Conservation (phyloP, 2,797 vertebrate genomes). For the Mormyrus hasselquistii region DNA sequence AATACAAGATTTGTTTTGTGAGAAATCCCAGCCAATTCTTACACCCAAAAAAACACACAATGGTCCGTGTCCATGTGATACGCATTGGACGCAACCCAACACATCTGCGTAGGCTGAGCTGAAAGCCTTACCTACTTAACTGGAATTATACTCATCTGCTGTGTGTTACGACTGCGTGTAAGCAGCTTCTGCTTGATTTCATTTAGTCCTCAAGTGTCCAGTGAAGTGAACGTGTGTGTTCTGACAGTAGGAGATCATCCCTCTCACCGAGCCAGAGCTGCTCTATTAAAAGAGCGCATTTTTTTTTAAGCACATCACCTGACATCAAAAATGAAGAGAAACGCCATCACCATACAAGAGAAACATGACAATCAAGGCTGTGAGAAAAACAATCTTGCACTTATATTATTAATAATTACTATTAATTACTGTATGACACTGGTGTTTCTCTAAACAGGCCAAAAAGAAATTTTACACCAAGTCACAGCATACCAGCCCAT, state of each 20-base stretch:
- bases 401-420: background rate
- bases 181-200: background rate
- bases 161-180: background rate
- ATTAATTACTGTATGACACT: background rate
- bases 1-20: background rate
- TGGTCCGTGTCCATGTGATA: background rate
- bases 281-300: background rate
- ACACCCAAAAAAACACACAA: background rate
- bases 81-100: background rate
- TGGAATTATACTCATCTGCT: slow-evolving; percentile 1
- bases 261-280: background rate
- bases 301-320: background rate
- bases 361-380: background rate
- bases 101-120: slow-evolving; percentile 4
- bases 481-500: background rate
- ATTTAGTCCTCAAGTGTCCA: background rate
- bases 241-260: background rate
- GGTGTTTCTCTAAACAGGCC: background rate
- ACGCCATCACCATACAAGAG: background rate
- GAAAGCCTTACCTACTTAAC: background rate
- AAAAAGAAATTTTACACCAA: background rate
- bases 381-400: background rate
- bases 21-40: background rate
- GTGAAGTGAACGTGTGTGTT: background rate
- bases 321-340: background rate